Percentiles rank a stretch among this genome's conserved stretches.
These are phyloP conservation scores for Gymnoscopelus microlampas DNA, from an alignment of 2,797 vertebrate species.

Conservation along the genomic window DNA sequence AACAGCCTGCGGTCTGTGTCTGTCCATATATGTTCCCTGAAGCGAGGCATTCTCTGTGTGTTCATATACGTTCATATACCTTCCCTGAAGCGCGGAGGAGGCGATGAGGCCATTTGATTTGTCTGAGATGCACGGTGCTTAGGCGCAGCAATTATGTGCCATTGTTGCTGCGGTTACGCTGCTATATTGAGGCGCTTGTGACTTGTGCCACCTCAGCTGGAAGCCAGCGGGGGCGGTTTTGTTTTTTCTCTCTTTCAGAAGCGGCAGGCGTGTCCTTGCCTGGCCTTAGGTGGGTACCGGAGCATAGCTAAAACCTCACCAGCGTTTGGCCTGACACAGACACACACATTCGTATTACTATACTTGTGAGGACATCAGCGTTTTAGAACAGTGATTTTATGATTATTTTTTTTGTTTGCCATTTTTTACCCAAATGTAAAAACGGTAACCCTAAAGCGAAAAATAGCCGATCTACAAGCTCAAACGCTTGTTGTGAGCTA, in stretches of 20 bases:
- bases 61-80: background rate
- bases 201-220: constrained; percentile 69
- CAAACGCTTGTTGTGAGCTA: no score
- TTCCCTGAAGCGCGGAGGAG: constrained; percentile 57
- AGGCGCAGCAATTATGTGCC: constrained; percentile 67
- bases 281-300: constrained; percentile 62
- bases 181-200: constrained; percentile 62
- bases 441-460: no score
- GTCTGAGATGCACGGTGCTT: constrained; percentile 56
- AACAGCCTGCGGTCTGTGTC: background rate
- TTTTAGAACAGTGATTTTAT: no score
- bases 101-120: constrained; percentile 64
- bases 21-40: background rate
- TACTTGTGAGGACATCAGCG: no score
- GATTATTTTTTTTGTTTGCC: no score
- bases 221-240: constrained; percentile 47
- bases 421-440: no score
- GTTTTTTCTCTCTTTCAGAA: constrained; percentile 57
- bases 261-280: constrained; percentile 66
- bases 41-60: background rate
- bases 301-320: constrained; percentile 70
- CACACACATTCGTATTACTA: no score
- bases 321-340: constrained; percentile 52
- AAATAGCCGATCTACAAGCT: no score
- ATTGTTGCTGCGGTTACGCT: constrained; percentile 59